Percentiles rank a stretch among this genome's conserved stretches.
Evolutionary conservation across 2,888 invertebrate species (phyloP).

Genomic region (Yponomeuta plumbellus): DNA sequence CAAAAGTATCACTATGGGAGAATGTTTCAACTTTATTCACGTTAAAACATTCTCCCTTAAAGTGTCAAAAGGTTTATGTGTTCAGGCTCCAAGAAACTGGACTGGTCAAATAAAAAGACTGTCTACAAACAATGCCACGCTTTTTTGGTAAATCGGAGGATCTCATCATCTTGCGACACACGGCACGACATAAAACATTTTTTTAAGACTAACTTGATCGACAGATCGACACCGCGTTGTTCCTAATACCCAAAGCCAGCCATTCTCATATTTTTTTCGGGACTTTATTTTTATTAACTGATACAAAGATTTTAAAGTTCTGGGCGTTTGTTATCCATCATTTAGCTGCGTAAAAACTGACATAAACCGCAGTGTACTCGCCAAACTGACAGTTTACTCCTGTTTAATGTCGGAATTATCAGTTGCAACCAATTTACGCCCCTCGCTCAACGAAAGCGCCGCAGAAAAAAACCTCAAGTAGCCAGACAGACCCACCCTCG

Average conservation of each 20-base stretch:
- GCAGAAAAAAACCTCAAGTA: slow-evolving; percentile 60
- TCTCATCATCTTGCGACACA: neutral
- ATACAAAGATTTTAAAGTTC: neutral
- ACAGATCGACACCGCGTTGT: too few relatives aligned
- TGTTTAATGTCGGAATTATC: slow-evolving; percentile 74
- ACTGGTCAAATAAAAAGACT: neutral
- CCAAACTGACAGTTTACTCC: slow-evolving; percentile 61
- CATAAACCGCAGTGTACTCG: slow-evolving; percentile 57
- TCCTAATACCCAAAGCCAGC: too few relatives aligned
- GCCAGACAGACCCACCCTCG: slow-evolving; percentile 36
- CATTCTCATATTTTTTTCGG: too few relatives aligned
- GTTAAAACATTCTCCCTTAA: neutral
- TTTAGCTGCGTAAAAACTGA: slow-evolving; percentile 47
- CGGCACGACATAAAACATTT: neutral
- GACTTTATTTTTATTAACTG: too few relatives aligned
- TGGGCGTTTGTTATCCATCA: slow-evolving; percentile 47
- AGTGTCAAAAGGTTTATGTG: neutral
- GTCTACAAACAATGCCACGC: neutral
- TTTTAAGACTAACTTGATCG: neutral
- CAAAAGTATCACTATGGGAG: too few relatives aligned
- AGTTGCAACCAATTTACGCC: slow-evolving; percentile 63
- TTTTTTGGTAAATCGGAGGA: neutral
- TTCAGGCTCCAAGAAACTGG: neutral
- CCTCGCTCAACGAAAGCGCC: slow-evolving; percentile 33
- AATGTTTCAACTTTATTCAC: neutral